Conservation (phyloP, 2,113 vertebrate species). For the Onychostruthus taczanowskii region DNA sequence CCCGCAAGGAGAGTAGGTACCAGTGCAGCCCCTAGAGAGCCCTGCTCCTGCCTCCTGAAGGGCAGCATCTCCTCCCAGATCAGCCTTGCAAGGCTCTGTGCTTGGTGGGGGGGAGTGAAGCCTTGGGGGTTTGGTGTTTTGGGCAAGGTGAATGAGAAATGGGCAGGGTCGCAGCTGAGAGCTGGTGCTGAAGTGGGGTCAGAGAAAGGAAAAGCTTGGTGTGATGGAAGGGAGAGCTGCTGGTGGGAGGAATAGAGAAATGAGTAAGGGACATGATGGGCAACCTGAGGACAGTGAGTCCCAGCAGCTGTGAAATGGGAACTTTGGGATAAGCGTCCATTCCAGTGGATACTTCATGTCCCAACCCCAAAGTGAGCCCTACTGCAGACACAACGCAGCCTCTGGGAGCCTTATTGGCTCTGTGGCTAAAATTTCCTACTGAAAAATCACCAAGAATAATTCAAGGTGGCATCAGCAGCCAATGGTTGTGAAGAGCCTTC, state of each 20-base stretch:
- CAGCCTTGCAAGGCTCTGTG: neutral
- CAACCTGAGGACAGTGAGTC: neutral
- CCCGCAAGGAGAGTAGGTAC: slow-evolving; percentile 69
- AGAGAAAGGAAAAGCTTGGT: neutral
- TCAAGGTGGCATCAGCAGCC: neutral
- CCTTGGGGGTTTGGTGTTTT: neutral
- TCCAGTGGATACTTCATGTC: neutral
- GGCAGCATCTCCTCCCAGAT: neutral
- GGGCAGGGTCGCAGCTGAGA: neutral
- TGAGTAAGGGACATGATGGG: neutral
- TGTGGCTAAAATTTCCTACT: neutral
- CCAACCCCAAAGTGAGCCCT: neutral
- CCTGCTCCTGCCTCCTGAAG: neutral
- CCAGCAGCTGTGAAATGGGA: neutral
- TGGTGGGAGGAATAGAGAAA: neutral
- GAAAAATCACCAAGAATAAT: neutral
- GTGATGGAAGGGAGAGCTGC: neutral
- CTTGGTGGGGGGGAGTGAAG: neutral
- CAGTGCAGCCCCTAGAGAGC: too few species aligned
- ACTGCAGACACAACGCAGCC: neutral
- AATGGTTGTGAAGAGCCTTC: neutral
- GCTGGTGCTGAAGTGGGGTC: neutral
- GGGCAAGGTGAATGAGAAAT: neutral
- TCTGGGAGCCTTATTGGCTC: neutral
- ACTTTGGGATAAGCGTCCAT: neutral